A percentile compares a stretch with the other conserved stretches of the same genome.
These are phyloP conservation scores for Ciconia stormi DNA, from an alignment of 2,113 vertebrate species.

Conservation along the genomic window DNA sequence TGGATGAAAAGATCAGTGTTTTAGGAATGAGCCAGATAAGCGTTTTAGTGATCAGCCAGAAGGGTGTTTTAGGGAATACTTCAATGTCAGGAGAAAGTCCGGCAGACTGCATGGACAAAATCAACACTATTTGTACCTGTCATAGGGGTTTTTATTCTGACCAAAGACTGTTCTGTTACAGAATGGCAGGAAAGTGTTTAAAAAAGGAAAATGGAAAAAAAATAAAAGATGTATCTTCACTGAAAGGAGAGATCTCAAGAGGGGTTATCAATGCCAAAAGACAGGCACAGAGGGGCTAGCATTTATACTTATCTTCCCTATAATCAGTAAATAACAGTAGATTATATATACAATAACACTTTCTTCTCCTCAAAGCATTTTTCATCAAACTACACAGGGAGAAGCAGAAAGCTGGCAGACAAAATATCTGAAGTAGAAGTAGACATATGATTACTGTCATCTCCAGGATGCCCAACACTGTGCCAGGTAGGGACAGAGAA, in stretches of 20 bases:
- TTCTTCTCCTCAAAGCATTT: not conserved
- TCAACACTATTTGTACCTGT: not conserved
- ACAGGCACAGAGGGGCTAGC: not conserved
- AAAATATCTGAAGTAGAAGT: not conserved
- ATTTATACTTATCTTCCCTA: not conserved
- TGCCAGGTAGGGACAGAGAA: not conserved
- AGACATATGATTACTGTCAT: not conserved
- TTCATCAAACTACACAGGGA: not conserved
- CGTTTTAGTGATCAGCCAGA: not conserved
- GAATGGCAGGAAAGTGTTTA: not conserved
- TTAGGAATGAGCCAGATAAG: not conserved
- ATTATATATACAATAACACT: not conserved
- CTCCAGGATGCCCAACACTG: not conserved
- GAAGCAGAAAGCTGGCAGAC: not conserved
- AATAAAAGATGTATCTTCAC: not conserved
- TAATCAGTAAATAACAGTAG: not conserved
- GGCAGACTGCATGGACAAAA: not conserved
- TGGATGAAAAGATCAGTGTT: no score
- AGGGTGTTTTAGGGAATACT: not conserved
- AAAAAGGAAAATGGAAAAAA: not conserved
- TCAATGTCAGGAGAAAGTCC: not conserved
- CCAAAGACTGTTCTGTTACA: not conserved
- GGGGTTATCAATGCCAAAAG: not conserved
- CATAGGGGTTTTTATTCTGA: not conserved
- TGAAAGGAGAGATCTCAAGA: not conserved